phyloP scores from a whole-genome alignment of 2,888 invertebrate species.

The Nymphalis c-album region DNA sequence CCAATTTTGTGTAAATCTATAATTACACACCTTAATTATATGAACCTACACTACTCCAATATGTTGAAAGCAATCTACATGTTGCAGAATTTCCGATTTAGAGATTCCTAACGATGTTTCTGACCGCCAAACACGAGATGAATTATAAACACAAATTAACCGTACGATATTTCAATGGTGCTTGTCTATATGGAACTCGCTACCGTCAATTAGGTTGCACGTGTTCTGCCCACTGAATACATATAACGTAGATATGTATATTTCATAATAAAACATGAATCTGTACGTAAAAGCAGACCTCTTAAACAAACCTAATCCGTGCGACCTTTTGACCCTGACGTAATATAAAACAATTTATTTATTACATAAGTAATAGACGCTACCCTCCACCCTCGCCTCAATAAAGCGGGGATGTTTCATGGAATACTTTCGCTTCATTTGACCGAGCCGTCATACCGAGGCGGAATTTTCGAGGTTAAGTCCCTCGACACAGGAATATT shows the following conservation, averaged over 20 bases:
- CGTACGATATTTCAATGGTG: no score
- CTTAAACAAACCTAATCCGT: slow-evolving; percentile 2
- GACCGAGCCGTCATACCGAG: slow-evolving; percentile 18
- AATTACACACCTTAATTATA: no score
- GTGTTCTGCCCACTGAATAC: no score
- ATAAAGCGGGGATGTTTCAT: slow-evolving; percentile 27
- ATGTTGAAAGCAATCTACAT: no score
- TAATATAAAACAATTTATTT: slow-evolving; percentile 22
- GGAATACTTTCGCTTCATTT: slow-evolving; percentile 34
- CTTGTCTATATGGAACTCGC: no score
- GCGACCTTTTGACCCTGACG: slow-evolving; percentile 9
- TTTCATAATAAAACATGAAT: not conserved
- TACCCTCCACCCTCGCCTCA: slow-evolving; percentile 4
- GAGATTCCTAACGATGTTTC: no score
- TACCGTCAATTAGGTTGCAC: no score
- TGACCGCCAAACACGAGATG: no score
- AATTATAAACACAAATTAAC: no score
- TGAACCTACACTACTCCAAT: no score
- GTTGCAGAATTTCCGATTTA: no score
- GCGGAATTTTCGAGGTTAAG: slow-evolving; percentile 19
- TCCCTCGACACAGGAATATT: slow-evolving; percentile 17
- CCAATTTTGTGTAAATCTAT: no score
- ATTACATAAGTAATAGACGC: slow-evolving; percentile 1
- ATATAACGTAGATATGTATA: not conserved
- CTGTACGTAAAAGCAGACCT: slow-evolving; percentile 1